Conservation (phyloP, 2,888 invertebrate species). For the Cistogaster globosa region DNA sequence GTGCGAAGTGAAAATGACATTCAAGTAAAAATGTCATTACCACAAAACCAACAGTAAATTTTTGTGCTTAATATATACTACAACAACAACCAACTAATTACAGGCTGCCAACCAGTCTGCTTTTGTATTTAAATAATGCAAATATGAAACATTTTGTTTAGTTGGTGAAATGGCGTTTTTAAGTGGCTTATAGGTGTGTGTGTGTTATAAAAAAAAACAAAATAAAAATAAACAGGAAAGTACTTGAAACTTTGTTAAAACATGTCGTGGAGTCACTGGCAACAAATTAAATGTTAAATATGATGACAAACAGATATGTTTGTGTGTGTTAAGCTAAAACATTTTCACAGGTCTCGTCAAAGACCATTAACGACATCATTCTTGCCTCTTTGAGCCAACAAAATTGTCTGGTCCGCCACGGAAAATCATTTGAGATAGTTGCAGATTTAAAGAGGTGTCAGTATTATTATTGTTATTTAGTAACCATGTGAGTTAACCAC, state of each 20-base stretch:
- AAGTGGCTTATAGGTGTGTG: background rate
- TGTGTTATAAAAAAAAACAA: background rate
- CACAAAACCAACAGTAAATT: constrained; percentile 54
- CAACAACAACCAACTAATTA: constrained; percentile 5
- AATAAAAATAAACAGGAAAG: constrained; percentile 27
- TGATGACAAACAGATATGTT: no score
- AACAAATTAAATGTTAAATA: background rate
- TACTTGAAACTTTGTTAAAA: constrained; percentile 34
- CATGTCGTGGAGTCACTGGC: constrained; percentile 25
- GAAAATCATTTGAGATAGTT: constrained; percentile 5
- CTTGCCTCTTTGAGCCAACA: background rate
- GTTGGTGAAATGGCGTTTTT: background rate
- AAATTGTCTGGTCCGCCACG: constrained; percentile 7
- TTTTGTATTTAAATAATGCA: background rate
- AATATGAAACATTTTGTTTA: no score
- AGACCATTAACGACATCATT: constrained; percentile 3
- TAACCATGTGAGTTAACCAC: constrained; percentile 3
- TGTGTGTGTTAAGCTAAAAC: background rate
- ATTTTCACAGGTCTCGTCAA: constrained; percentile 20
- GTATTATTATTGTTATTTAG: constrained; percentile 13
- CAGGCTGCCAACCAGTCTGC: background rate
- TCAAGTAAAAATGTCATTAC: constrained; percentile 59
- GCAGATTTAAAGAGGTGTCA: background rate
- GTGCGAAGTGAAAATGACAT: constrained; percentile 51
- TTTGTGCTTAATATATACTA: background rate